Conservation (phyloP, 92 coral and sea anemone species). For the Blastomussa wellsi region DNA sequence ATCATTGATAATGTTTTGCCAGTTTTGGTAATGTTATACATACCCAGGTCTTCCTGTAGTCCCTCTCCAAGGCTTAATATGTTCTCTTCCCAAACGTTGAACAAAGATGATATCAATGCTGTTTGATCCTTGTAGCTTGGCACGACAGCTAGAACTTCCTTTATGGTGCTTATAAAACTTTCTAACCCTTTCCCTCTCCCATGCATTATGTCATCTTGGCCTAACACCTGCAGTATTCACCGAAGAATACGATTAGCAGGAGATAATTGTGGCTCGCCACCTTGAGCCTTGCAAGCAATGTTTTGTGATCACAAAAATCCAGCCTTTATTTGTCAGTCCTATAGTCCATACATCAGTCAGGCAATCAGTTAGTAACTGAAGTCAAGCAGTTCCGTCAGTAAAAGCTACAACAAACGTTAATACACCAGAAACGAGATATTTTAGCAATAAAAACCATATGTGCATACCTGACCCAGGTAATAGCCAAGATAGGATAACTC, state of each 20-base stretch:
- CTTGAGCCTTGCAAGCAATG: neutral
- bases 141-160: conserved; percentile 66
- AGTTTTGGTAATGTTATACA: neutral
- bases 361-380: no score
- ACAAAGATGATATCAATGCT: conserved; percentile 72
- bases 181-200: conserved; percentile 70
- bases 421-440: neutral
- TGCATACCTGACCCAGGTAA: conserved; percentile 85
- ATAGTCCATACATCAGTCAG: neutral
- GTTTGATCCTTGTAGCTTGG: conserved; percentile 82
- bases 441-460: neutral
- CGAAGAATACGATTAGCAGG: no score
- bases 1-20: no score
- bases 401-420: neutral
- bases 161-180: conserved; percentile 72
- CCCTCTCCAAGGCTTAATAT: conserved; percentile 87
- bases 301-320: no score
- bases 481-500: conserved; percentile 90
- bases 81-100: conserved; percentile 98
- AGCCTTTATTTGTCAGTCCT: neutral
- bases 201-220: conserved; percentile 76
- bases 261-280: no score
- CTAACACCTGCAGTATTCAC: conserved; percentile 51
- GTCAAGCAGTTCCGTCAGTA: neutral
- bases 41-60: conserved; percentile 77